phyloP scores from a whole-genome alignment of 2,797 vertebrate genomes.

The Pagetopsis macropterus region DNA sequence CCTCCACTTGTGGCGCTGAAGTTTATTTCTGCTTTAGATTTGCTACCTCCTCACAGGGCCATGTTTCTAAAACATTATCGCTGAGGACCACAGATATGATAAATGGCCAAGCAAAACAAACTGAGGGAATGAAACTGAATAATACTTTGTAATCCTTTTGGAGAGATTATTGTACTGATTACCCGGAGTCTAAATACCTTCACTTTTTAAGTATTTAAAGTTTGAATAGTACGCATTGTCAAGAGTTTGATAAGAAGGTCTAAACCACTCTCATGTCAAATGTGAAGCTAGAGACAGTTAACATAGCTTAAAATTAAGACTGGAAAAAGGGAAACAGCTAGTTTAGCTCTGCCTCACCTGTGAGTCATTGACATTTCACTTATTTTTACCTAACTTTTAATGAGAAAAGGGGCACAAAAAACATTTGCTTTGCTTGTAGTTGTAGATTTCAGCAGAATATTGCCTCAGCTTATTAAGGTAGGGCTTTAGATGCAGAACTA shows the following conservation, averaged over 20 bases:
- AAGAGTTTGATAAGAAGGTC: neutral
- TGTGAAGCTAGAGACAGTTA: conserved; percentile 2
- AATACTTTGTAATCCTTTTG: neutral
- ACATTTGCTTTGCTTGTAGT: too few species aligned
- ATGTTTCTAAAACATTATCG: conserved; percentile 50
- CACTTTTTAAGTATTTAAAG: neutral
- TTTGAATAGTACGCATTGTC: neutral
- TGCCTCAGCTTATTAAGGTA: too few species aligned
- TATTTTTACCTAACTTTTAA: too few species aligned
- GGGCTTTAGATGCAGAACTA: neutral
- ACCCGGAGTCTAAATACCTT: conserved; percentile 9
- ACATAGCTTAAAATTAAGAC: conserved; percentile 9
- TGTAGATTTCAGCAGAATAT: too few species aligned
- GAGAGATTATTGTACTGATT: conserved; percentile 9
- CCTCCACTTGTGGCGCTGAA: conserved; percentile 32
- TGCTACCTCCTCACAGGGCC: conserved; percentile 42
- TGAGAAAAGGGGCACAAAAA: too few species aligned
- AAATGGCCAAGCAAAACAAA: conserved; percentile 54
- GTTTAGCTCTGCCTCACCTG: neutral
- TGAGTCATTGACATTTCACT: too few species aligned
- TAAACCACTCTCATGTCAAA: neutral
- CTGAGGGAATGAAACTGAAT: conserved; percentile 19
- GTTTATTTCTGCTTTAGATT: conserved; percentile 34
- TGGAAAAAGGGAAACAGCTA: neutral
- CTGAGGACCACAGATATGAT: conserved; percentile 40